Conservation (phyloP, 2,113 vertebrate genomes). For the Tringa solitaria region DNA sequence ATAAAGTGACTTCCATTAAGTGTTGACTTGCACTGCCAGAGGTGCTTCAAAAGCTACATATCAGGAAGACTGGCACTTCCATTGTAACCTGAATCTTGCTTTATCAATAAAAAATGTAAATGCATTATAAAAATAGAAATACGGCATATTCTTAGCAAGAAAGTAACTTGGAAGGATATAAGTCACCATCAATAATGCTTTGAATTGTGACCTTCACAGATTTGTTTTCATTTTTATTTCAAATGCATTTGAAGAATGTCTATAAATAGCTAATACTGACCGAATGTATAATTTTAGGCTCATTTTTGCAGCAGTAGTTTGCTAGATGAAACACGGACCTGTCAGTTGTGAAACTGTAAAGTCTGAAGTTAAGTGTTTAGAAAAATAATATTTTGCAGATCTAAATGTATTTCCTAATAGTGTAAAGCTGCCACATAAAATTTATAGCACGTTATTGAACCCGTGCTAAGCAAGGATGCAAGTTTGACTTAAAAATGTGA, state of each 20-base stretch:
- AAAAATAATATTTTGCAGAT: background rate
- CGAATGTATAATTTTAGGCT: conserved; percentile 7
- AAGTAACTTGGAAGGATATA: background rate
- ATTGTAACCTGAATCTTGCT: background rate
- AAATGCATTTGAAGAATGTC: conserved; percentile 39
- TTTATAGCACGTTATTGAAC: background rate
- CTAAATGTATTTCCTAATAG: background rate
- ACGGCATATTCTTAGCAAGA: background rate
- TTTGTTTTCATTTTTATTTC: conserved; percentile 30
- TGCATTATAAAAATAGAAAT: background rate
- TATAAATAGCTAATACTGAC: conserved; percentile 35
- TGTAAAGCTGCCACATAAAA: background rate
- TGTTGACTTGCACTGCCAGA: background rate
- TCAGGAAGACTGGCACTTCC: background rate
- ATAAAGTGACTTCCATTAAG: conserved; percentile 27
- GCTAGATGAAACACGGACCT: background rate
- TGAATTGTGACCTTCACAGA: background rate
- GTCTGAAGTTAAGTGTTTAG: background rate
- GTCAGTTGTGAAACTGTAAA: background rate
- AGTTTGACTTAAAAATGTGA: background rate
- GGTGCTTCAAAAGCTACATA: background rate
- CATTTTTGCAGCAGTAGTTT: conserved; percentile 30
- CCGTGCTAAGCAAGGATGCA: background rate
- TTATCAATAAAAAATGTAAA: conserved; percentile 11
- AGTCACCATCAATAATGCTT: background rate